Base-by-base conservation (phyloP, 2,888 invertebrate species). In the Chaitophorus viminalis region DNA sequence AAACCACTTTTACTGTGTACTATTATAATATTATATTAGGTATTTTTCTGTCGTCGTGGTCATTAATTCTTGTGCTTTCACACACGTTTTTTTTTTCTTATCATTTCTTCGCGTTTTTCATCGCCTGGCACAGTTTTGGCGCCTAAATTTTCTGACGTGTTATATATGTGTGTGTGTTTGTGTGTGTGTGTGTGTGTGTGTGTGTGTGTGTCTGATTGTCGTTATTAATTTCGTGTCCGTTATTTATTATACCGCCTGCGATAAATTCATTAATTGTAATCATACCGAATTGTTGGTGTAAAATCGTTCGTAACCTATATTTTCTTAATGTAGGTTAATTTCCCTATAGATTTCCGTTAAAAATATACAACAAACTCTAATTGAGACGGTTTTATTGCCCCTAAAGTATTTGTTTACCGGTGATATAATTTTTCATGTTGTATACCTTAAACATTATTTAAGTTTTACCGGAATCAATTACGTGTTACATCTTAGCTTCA, bases 231-330 rank as follows among this genome's bases (percentile, higher is more conserved):
- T 31, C 68, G 70, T 29, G 29, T 11, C 70, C 70, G 70, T 70
- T 70, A 70, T 11, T 68, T 29, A 60, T 29, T 25, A 17, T 31
- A 70, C 29, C 29, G 29, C 29, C 70, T 14, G 29, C 70, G 70
- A 70, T 31, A 70, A 70, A 29, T 31, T 31, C 70, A 70, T 70
- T 70, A 70, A 70, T 29, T 70, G 70, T 70, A 68, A 68, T 68
- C n/a, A 68, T 68, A 29, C 70, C 70, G 29, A 70, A 70, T 31
- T 70, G 70, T 31, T 17, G 70, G 18, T 70, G 70, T 70, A 70
- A 70, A 70, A 70, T 70, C 70, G 70, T 70, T 31, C 29, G 70
- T 70, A 31, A 70, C 70, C 70, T 31, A 70, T 70, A 70, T 70
- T 31, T 29, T 6, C 1, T n/a, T 31, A 70, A 70, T 70, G 70